Evolutionary conservation across 2,888 invertebrate genomes (phyloP).

Genomic region (Sepiola atlantica): DNA sequence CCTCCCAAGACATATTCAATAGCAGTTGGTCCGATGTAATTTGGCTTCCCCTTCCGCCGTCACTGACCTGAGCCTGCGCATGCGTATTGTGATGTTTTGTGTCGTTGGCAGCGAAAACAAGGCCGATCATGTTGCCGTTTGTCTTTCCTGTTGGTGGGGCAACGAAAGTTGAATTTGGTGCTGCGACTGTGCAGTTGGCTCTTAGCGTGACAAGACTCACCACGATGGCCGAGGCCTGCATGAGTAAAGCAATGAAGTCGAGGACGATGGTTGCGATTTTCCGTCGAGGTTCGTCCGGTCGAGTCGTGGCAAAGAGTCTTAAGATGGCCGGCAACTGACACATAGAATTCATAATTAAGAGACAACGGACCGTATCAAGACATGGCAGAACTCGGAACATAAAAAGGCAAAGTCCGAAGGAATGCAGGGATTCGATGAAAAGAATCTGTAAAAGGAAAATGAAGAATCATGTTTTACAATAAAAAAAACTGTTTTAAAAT

Average conservation of each 20-base stretch:
- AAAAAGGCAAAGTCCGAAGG: conserved; percentile 66
- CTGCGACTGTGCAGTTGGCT: conserved; percentile 52
- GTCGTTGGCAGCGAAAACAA: conserved; percentile 44
- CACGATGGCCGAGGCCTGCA: conserved; percentile 67
- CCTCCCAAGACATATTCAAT: conserved; percentile 76
- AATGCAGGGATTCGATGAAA: conserved; percentile 55
- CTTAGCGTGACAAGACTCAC: conserved; percentile 60
- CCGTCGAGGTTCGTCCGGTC: conserved; percentile 58
- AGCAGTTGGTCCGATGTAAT: conserved; percentile 45
- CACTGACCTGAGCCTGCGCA: not conserved
- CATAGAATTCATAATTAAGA: conserved; percentile 66
- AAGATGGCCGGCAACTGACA: conserved; percentile 65
- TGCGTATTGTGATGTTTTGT: not conserved
- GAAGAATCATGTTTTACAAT: conserved; percentile 76
- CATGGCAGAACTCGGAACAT: conserved; percentile 67
- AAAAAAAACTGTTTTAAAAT: not conserved
- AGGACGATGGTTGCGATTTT: conserved; percentile 61
- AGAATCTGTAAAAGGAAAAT: conserved; percentile 54
- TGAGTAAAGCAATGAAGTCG: conserved; percentile 65
- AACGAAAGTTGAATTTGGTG: not conserved
- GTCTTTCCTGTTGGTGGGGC: not conserved
- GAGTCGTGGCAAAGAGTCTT: conserved; percentile 66
- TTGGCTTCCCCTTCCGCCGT: not conserved
- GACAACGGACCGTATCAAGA: conserved; percentile 66
- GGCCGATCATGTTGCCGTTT: not conserved